These are phyloP conservation scores for Eptatretus atami DNA, from an alignment of 2,797 vertebrate species.

Conservation along the genomic window DNA sequence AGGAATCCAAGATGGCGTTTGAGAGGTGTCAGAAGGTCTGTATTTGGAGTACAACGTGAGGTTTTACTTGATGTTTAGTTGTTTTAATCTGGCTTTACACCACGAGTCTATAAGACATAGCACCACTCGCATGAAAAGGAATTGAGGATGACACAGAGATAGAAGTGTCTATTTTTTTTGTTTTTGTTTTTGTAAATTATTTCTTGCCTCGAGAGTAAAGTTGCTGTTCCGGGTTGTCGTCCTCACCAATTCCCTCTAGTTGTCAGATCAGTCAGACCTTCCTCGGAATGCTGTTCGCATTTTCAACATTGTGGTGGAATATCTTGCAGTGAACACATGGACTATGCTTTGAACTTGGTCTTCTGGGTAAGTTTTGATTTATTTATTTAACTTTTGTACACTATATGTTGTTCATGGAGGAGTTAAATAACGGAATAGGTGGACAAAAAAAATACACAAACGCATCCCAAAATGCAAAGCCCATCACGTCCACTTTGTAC, in stretches of 20 bases:
- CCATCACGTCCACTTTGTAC: no score
- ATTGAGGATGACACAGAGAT: slow-evolving; percentile 11
- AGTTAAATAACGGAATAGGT: no score
- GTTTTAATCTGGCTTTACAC: no score
- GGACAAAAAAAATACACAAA: no score
- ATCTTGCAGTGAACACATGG: slow-evolving; percentile 95
- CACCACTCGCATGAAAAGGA: background rate
- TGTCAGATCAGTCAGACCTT: slow-evolving; percentile 83
- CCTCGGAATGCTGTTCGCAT: slow-evolving; percentile 87
- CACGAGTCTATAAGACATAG: slow-evolving; percentile 8
- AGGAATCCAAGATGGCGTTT: slow-evolving; percentile 91
- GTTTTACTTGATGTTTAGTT: no score
- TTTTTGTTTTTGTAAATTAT: slow-evolving; percentile 6
- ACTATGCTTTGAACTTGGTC: slow-evolving; percentile 89
- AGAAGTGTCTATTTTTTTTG: slow-evolving; percentile 8
- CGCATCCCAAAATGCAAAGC: no score
- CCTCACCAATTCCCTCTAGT: slow-evolving; percentile 17
- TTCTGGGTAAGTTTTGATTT: slow-evolving; percentile 28
- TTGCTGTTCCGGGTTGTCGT: background rate
- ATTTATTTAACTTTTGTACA: background rate
- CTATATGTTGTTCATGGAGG: no score
- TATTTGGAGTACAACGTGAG: no score
- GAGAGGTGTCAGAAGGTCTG: slow-evolving; percentile 74
- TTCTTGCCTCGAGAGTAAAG: slow-evolving; percentile 9
- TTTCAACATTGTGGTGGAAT: slow-evolving; percentile 80